These are phyloP conservation scores for Desmodus rotundus DNA, from an alignment of 2,113 vertebrate species.

Conservation along the genomic window DNA sequence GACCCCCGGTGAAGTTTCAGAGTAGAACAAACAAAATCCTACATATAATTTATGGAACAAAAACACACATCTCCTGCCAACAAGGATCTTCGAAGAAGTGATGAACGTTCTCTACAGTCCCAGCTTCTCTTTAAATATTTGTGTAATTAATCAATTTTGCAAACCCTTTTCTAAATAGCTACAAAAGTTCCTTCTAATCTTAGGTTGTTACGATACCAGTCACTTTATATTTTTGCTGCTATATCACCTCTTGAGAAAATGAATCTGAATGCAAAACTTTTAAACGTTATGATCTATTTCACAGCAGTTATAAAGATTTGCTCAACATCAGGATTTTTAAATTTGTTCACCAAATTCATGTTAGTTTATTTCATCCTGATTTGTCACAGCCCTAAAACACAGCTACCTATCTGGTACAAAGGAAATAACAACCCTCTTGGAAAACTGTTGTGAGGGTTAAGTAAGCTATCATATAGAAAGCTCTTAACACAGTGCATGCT, in stretches of 20 bases:
- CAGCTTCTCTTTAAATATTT: neutral
- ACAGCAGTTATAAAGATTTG: neutral
- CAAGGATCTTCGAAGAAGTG: neutral
- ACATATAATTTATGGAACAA: neutral
- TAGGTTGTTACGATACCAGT: neutral
- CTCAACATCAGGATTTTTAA: neutral
- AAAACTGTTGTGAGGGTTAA: neutral
- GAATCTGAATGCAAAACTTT: neutral
- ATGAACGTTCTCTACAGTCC: neutral
- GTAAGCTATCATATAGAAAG: neutral
- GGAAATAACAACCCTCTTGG: neutral
- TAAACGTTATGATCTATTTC: neutral
- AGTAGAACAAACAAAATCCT: neutral
- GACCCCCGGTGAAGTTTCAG: neutral
- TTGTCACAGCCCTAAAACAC: neutral
- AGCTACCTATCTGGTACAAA: neutral
- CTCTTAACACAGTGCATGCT: neutral
- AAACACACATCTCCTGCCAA: neutral
- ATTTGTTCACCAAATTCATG: neutral
- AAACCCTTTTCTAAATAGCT: neutral
- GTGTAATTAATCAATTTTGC: neutral
- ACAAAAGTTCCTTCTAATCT: neutral
- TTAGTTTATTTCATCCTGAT: neutral
- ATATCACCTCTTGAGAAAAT: neutral
- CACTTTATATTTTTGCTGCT: neutral